Percentiles rank a stretch among this genome's conserved stretches.
These are phyloP conservation scores for Heliconius nattereri DNA, from an alignment of 1,140 invertebrate species.

Conservation along the genomic window DNA sequence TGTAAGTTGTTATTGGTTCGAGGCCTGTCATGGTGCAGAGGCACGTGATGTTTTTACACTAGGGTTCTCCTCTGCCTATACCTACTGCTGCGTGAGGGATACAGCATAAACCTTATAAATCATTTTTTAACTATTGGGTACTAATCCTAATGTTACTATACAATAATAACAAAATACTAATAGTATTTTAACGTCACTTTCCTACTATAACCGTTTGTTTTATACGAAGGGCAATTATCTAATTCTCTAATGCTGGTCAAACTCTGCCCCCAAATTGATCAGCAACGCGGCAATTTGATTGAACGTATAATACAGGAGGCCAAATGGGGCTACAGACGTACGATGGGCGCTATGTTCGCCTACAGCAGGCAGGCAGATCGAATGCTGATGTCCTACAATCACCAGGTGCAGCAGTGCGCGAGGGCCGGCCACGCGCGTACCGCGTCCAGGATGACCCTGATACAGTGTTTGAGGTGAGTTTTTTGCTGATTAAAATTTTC, in stretches of 20 bases:
- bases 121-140: too few relatives aligned
- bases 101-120: too few relatives aligned
- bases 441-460: conserved; percentile 69
- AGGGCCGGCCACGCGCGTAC: conserved; percentile 66
- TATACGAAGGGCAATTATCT: background rate
- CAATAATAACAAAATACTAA: too few relatives aligned
- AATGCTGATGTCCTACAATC: conserved; percentile 80
- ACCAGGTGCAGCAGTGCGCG: conserved; percentile 77
- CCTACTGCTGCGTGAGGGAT: too few relatives aligned
- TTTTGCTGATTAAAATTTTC: too few relatives aligned
- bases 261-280: conserved; percentile 7
- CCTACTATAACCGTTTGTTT: background rate
- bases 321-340: conserved; percentile 79
- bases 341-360: conserved; percentile 79
- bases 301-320: conserved; percentile 74
- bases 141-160: too few relatives aligned
- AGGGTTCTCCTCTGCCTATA: too few relatives aligned
- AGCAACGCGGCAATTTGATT: conserved; percentile 27
- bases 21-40: too few relatives aligned
- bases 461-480: conserved; percentile 77
- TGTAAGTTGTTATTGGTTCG: too few relatives aligned
- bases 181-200: too few relatives aligned
- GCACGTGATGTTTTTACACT: too few relatives aligned
- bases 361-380: conserved; percentile 77
- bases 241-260: background rate